These are phyloP conservation scores for Pristionchus japonicus DNA, from an alignment of 2,888 invertebrate species.

Conservation along the genomic window DNA sequence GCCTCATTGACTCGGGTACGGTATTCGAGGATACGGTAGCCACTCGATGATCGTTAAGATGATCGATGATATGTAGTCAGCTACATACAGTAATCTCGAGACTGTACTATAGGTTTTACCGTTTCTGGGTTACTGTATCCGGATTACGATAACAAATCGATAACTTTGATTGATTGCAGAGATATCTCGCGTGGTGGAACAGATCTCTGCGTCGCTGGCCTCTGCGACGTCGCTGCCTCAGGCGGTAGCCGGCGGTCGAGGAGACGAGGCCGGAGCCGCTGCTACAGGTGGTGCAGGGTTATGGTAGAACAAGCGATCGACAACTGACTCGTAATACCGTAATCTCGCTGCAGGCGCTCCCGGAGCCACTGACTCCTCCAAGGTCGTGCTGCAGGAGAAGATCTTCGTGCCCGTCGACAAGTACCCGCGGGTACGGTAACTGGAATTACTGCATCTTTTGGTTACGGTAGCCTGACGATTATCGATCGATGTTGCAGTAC, in stretches of 20 bases:
- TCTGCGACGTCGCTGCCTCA: conserved; percentile 90
- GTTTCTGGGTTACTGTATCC: no score
- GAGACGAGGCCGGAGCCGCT: conserved; percentile 81
- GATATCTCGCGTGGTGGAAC: conserved; percentile 74
- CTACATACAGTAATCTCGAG: no score
- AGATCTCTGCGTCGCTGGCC: conserved; percentile 80
- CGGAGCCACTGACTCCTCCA: conserved; percentile 74
- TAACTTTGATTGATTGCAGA: not conserved
- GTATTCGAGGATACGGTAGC: not conserved
- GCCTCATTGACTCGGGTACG: conserved; percentile 58
- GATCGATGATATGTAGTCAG: no score
- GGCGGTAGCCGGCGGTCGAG: not conserved
- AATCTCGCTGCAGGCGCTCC: no score
- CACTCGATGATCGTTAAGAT: not conserved
- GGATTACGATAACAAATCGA: no score
- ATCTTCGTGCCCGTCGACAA: conserved; percentile 99
- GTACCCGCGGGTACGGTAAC: conserved; percentile 88
- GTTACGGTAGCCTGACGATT: not conserved
- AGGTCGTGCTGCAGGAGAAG: conserved; percentile 95
- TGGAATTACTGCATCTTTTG: not conserved
- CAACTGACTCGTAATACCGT: no score
- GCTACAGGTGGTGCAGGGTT: conserved; percentile 49
- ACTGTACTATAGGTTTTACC: no score
- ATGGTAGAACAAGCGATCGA: no score
- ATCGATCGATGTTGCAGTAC: conserved; percentile 83